Conservation (phyloP, 2,113 vertebrate genomes). For the Cryptotis parvus region DNA sequence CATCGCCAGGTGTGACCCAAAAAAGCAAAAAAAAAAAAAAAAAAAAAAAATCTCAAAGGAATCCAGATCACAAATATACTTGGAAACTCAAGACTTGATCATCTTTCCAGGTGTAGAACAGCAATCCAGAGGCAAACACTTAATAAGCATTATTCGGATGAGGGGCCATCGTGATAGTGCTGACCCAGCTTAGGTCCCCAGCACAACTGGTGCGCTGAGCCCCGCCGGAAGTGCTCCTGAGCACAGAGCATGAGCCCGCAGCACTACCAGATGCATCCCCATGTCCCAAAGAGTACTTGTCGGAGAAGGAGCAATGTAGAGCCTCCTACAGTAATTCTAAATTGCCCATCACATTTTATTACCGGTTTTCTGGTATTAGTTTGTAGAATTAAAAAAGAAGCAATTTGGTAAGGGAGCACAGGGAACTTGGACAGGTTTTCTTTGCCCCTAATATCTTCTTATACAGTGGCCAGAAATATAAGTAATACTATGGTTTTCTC, state of each 20-base stretch:
- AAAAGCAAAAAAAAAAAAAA: too few relatives aligned
- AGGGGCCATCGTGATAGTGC: too few relatives aligned
- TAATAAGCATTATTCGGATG: background rate
- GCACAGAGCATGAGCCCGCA: too few relatives aligned
- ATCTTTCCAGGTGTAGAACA: constrained; percentile 40
- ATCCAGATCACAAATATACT: constrained; percentile 5
- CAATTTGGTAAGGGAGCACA: background rate
- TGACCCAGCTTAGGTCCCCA: too few relatives aligned
- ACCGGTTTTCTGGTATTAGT: constrained; percentile 27
- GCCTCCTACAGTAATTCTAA: constrained; percentile 54
- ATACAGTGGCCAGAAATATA: constrained; percentile 25
- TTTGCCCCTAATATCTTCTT: constrained; percentile 39
- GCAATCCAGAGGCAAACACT: constrained; percentile 27
- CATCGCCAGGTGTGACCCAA: too few relatives aligned
- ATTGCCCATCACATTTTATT: constrained; percentile 45
- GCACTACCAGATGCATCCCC: background rate
- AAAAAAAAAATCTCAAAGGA: too few relatives aligned
- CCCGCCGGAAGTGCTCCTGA: too few relatives aligned
- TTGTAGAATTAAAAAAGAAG: constrained; percentile 53
- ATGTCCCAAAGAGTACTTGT: too few relatives aligned
- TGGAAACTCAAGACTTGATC: constrained; percentile 49
- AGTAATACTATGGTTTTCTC: constrained; percentile 25
- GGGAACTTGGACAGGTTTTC: constrained; percentile 27
- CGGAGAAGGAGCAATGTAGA: too few relatives aligned
- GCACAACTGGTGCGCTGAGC: too few relatives aligned